phyloP scores from a whole-genome alignment of 2,888 invertebrate genomes.

The Oxycera nigricornis region DNA sequence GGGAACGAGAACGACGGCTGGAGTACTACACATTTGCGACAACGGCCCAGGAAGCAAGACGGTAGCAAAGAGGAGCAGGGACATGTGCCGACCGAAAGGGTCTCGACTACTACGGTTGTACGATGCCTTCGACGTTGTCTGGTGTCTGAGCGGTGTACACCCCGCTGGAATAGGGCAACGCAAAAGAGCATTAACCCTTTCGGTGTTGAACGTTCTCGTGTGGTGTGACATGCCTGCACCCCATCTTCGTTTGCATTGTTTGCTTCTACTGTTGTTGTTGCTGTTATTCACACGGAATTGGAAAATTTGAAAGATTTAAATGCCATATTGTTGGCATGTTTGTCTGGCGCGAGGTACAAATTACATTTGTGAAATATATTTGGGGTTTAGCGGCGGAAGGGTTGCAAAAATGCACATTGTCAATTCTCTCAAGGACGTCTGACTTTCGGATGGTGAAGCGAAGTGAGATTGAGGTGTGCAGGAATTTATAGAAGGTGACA shows the following conservation, averaged over 20 bases:
- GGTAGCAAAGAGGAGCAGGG: background rate
- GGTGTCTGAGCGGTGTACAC: conserved; percentile 5
- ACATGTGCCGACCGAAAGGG: background rate
- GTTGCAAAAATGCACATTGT: too few species aligned
- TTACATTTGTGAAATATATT: too few species aligned
- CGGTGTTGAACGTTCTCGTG: background rate
- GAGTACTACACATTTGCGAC: background rate
- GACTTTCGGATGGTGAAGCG: too few species aligned
- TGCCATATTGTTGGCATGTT: background rate
- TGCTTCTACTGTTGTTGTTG: background rate
- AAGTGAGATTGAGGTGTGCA: too few species aligned
- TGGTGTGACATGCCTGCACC: background rate
- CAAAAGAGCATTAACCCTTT: conserved; percentile 23
- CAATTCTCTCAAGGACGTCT: too few species aligned
- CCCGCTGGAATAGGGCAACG: background rate
- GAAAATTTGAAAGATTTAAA: background rate
- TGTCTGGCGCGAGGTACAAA: too few species aligned
- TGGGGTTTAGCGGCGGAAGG: too few species aligned
- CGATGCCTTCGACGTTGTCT: background rate
- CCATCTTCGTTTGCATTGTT: background rate
- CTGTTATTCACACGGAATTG: background rate
- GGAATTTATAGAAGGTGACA: too few species aligned
- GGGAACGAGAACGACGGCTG: background rate
- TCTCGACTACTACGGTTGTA: background rate
- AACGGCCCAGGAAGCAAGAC: background rate